These are phyloP conservation scores for Oscheius sp. DNA, from an alignment of 2,888 invertebrate genomes.

Conservation along the genomic window DNA sequence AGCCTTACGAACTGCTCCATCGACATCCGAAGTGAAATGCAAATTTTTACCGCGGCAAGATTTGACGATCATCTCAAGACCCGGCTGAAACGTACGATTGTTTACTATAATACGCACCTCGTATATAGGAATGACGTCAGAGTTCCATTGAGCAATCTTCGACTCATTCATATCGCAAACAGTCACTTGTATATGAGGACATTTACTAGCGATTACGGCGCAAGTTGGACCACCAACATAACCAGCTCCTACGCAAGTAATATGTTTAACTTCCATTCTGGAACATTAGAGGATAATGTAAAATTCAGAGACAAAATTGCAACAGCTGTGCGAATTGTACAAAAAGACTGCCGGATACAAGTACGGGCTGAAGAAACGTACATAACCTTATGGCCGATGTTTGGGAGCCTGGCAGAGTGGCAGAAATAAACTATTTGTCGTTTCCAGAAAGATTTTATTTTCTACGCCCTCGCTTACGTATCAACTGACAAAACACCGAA, in stretches of 20 bases:
- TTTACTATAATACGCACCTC: constrained; percentile 75
- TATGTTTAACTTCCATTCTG: background rate
- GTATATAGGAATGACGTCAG: constrained; percentile 93
- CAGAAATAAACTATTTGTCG: too few relatives aligned
- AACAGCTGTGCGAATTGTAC: background rate
- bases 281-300: background rate
- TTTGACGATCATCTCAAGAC: constrained; percentile 88
- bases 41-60: constrained; percentile 87
- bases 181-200: constrained; percentile 75
- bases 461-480: too few relatives aligned
- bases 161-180: constrained; percentile 92
- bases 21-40: constrained; percentile 92
- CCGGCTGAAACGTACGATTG: constrained; percentile 76
- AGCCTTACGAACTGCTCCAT: constrained; percentile 85
- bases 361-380: too few relatives aligned
- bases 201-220: background rate
- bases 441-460: too few relatives aligned
- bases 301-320: background rate
- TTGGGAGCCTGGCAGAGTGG: too few relatives aligned
- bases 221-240: background rate
- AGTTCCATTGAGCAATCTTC: constrained; percentile 96
- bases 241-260: constrained; percentile 7
- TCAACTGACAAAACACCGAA: background rate
- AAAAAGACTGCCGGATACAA: too few relatives aligned
- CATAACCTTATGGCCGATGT: too few relatives aligned